Evolutionary conservation across 30 jellyfish, hydroid and myxozoan genomes (phyloP).

Genomic region (Cassiopea andromeda): DNA sequence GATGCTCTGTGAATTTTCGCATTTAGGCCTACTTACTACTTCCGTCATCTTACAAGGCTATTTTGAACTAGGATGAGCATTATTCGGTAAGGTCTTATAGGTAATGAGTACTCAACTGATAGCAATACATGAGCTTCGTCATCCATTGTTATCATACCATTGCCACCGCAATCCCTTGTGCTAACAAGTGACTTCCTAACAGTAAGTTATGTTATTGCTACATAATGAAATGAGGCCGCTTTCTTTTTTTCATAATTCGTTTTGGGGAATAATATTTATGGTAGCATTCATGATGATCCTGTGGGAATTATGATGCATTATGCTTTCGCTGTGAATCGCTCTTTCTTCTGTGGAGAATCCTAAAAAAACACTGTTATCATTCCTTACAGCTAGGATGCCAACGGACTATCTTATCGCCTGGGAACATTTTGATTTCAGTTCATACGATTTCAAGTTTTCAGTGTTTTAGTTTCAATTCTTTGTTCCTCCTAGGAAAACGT

Average conservation of each 20-base stretch:
- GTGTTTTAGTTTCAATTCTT: not conserved
- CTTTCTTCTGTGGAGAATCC: not conserved
- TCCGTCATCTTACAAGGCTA: no score
- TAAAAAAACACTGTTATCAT: not conserved
- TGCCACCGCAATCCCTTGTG: not conserved
- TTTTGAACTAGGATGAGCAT: no score
- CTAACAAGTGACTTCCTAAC: not conserved
- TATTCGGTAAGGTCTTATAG: not conserved
- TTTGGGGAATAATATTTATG: not conserved
- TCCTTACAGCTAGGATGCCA: not conserved
- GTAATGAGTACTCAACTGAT: not conserved
- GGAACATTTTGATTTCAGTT: not conserved
- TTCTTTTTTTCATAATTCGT: not conserved
- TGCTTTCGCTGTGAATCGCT: not conserved
- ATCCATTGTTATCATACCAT: not conserved
- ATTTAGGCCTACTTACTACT: no score
- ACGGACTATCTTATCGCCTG: not conserved
- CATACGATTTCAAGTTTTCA: not conserved
- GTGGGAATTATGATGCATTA: not conserved
- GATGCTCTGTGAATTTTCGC: no score
- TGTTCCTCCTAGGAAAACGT: conserved; percentile 33
- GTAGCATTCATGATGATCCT: not conserved
- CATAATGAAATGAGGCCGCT: not conserved
- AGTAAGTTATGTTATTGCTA: not conserved
- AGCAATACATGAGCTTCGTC: not conserved